These are phyloP conservation scores for Platanista minor DNA, from an alignment of 2,113 vertebrate species.

Conservation along the genomic window DNA sequence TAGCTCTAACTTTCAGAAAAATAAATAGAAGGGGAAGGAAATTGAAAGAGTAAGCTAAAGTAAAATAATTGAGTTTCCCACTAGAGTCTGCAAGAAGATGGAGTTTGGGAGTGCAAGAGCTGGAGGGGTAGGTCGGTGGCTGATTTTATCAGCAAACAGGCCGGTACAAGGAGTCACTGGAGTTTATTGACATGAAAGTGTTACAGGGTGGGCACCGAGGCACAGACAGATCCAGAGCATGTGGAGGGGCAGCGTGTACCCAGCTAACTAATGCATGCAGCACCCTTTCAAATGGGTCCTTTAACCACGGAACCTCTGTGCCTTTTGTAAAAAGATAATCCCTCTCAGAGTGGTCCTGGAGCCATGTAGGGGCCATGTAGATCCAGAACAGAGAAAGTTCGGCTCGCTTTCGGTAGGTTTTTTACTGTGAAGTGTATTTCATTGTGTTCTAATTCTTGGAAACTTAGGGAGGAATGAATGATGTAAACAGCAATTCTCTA, in stretches of 20 bases:
- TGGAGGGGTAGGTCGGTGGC: neutral
- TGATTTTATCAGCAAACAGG: neutral
- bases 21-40: neutral
- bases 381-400: neutral
- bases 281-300: neutral
- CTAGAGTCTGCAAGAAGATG: neutral
- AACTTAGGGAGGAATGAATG: neutral
- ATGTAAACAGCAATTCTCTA: neutral
- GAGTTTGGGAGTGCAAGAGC: neutral
- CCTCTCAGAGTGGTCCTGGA: neutral
- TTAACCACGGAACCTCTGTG: neutral
- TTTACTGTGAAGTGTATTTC: neutral
- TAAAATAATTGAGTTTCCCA: neutral
- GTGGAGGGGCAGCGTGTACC: neutral
- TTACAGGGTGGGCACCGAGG: neutral
- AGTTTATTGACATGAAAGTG: neutral
- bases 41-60: neutral
- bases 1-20: neutral
- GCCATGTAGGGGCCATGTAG: neutral
- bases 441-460: neutral
- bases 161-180: neutral
- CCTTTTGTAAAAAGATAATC: neutral
- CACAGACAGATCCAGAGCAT: accelerated
- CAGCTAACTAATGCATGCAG: accelerated
- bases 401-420: neutral